Conservation (phyloP, 2,888 invertebrate genomes). For the Sympetrum striolatum region DNA sequence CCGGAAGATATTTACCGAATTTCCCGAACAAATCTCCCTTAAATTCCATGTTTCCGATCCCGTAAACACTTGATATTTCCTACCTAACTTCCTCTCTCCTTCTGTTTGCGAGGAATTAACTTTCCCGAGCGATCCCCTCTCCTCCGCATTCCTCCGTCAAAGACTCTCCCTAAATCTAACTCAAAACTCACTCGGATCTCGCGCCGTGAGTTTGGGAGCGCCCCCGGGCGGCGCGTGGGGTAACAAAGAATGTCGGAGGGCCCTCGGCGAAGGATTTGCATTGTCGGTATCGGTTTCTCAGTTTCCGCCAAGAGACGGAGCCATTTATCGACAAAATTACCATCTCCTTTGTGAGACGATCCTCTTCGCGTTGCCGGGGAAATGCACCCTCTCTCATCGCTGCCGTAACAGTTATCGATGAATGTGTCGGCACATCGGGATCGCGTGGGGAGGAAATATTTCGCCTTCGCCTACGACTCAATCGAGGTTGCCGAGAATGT, state of each 20-base stretch:
- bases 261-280: background rate
- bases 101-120: background rate
- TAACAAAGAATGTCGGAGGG: background rate
- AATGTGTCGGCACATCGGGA: background rate
- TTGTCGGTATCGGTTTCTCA: slow-evolving; percentile 23
- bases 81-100: background rate
- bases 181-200: background rate
- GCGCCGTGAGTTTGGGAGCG: background rate
- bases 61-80: background rate
- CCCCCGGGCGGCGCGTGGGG: background rate
- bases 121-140: background rate
- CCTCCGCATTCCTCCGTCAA: background rate
- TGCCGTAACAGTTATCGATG: background rate
- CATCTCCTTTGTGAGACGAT: slow-evolving; percentile 7
- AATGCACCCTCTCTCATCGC: background rate
- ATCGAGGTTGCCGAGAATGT: too few relatives aligned
- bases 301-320: background rate
- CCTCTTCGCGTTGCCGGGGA: background rate
- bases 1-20: too few relatives aligned
- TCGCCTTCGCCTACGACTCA: background rate
- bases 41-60: too few relatives aligned
- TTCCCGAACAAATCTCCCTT: too few relatives aligned
- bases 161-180: background rate
- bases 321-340: slow-evolving; percentile 30
- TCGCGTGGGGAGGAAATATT: background rate